These are phyloP conservation scores for Caranx ignobilis DNA, from an alignment of 2,113 vertebrate genomes.

Conservation along the genomic window DNA sequence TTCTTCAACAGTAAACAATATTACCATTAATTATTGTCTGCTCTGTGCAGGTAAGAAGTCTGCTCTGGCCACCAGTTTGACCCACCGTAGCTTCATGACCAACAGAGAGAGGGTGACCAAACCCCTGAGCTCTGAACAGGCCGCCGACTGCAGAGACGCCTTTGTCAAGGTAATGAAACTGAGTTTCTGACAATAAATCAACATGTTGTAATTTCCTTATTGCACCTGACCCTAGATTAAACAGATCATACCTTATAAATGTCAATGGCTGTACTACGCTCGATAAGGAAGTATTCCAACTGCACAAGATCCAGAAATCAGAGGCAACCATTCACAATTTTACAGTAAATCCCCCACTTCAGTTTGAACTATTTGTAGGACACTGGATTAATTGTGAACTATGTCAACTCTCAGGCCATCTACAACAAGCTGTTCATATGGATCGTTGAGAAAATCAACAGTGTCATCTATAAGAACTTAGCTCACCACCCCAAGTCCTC, in stretches of 20 bases:
- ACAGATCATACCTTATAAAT: not conserved
- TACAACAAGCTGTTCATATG: slow-evolving; percentile 93
- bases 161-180: slow-evolving; percentile 90
- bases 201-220: slow-evolving; percentile 17
- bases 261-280: not conserved
- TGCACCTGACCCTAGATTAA: not conserved
- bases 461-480: slow-evolving; percentile 84
- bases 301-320: not conserved
- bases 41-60: slow-evolving; percentile 84
- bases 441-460: slow-evolving; percentile 94
- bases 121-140: slow-evolving; percentile 87
- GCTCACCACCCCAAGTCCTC: slow-evolving; percentile 64
- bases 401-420: slow-evolving; percentile 84
- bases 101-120: slow-evolving; percentile 89
- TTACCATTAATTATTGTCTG: not conserved
- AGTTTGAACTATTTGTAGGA: not conserved
- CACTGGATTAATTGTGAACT: not conserved
- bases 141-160: slow-evolving; percentile 90
- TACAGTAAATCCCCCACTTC: not conserved
- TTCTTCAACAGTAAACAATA: not conserved
- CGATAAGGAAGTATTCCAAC: not conserved
- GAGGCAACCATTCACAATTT: too few species aligned
- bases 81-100: slow-evolving; percentile 88
- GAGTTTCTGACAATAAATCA: not conserved
- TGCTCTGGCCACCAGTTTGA: slow-evolving; percentile 87